A percentile compares a stretch with the other conserved stretches of the same genome.
Evolutionary conservation across 2,888 invertebrate species (phyloP).

Genomic region (Ptilodon capucinus): DNA sequence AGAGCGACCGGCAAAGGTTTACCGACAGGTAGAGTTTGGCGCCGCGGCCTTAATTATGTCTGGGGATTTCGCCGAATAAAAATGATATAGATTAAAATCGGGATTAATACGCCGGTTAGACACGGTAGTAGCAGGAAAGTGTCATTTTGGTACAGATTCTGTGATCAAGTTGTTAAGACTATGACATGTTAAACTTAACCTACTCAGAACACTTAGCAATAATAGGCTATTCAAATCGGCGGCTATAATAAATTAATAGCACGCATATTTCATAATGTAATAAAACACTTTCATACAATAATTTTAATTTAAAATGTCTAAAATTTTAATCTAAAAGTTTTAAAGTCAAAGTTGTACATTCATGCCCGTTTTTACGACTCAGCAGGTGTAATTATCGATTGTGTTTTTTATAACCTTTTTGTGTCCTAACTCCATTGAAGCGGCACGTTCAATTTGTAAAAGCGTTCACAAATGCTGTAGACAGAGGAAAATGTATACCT

Average conservation of each 20-base stretch:
- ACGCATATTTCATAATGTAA: no score
- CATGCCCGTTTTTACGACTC: neutral
- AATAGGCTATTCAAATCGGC: no score
- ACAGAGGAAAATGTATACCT: neutral
- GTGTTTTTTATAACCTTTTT: slow-evolving; percentile 21
- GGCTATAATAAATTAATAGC: no score
- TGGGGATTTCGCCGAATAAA: slow-evolving; percentile 59
- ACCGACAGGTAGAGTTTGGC: slow-evolving; percentile 78
- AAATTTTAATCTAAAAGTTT: neutral
- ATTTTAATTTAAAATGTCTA: no score
- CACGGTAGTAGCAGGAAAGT: slow-evolving; percentile 12
- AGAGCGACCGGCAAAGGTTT: slow-evolving; percentile 70
- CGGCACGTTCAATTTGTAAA: slow-evolving; percentile 22
- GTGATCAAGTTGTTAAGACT: no score
- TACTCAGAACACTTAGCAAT: no score
- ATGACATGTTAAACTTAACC: no score
- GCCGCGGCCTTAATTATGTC: slow-evolving; percentile 75
- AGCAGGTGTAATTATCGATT: slow-evolving; percentile 26
- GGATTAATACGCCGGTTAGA: slow-evolving; percentile 39
- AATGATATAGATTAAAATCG: slow-evolving; percentile 58
- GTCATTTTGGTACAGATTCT: neutral
- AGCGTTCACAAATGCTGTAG: neutral
- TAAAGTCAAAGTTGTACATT: neutral
- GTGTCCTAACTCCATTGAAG: slow-evolving; percentile 26
- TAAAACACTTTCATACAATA: no score